Evolutionary conservation across 2,888 invertebrate genomes (phyloP).

Genomic region (Drosophila pegasa): DNA sequence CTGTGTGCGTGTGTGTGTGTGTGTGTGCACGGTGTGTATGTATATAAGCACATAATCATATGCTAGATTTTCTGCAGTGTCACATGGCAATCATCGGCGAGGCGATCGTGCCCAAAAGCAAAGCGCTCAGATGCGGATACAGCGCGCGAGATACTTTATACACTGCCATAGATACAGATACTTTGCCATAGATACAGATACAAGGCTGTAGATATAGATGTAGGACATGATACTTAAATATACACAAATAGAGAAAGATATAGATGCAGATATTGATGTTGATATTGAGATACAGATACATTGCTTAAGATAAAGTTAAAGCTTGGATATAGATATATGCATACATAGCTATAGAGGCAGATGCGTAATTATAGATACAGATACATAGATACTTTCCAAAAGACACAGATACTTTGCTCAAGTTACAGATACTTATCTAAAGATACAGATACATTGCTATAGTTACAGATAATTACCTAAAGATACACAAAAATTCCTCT

Average conservation of each 20-base stretch:
- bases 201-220: not conserved
- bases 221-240: too few relatives aligned
- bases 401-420: not conserved
- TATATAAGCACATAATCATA: constrained; percentile 61
- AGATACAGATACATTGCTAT: too few relatives aligned
- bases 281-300: not conserved
- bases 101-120: constrained; percentile 65
- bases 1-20: not conserved
- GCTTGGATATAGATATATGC: too few relatives aligned
- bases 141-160: not conserved
- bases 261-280: not conserved
- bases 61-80: constrained; percentile 69
- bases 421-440: not conserved
- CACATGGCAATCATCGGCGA: constrained; percentile 71
- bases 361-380: not conserved
- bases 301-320: not conserved
- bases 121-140: constrained; percentile 31
- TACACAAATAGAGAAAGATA: not conserved
- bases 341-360: not conserved
- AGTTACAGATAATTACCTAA: too few relatives aligned
- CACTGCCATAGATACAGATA: not conserved
- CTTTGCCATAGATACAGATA: constrained; percentile 1
- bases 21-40: constrained; percentile 14
- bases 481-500: too few relatives aligned
- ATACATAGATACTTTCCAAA: not conserved